phyloP scores from a whole-genome alignment of 2,888 invertebrate genomes.

The Philopedon plagiatum region DNA sequence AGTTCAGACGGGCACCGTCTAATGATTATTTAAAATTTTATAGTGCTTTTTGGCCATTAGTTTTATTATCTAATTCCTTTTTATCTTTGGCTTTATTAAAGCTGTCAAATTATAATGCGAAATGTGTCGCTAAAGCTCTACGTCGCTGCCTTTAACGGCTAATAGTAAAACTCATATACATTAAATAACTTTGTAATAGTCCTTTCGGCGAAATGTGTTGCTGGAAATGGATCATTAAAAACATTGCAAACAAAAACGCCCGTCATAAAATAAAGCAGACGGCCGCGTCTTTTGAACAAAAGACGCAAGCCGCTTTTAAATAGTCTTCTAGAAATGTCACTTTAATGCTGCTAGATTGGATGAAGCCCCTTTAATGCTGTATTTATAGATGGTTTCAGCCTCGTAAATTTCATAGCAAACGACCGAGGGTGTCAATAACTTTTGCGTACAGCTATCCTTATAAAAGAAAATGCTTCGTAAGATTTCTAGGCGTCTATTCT shows the following conservation, averaged over 20 bases:
- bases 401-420: neutral
- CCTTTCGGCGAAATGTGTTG: conserved; percentile 23
- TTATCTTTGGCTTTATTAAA: neutral
- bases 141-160: conserved; percentile 10
- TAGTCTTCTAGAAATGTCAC: conserved; percentile 8
- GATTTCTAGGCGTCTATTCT: neutral
- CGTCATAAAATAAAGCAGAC: conserved; percentile 24
- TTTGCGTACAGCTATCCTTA: neutral
- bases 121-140: conserved; percentile 2
- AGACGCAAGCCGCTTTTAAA: conserved; percentile 4
- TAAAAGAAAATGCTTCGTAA: neutral
- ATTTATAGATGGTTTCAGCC: neutral
- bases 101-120: conserved; percentile 3
- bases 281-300: conserved; percentile 8
- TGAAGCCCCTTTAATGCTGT: neutral
- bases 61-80: neutral
- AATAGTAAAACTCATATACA: conserved; percentile 23
- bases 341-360: conserved; percentile 5
- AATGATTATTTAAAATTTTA: too few species aligned
- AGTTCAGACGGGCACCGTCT: too few species aligned
- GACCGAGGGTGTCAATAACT: conserved; percentile 4
- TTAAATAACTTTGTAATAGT: conserved; percentile 31
- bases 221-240: conserved; percentile 21
- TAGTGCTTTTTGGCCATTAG: too few species aligned
- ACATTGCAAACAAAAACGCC: conserved; percentile 19